phyloP scores from a whole-genome alignment of 2,113 vertebrate genomes.

The Rhizomys pruinosus region DNA sequence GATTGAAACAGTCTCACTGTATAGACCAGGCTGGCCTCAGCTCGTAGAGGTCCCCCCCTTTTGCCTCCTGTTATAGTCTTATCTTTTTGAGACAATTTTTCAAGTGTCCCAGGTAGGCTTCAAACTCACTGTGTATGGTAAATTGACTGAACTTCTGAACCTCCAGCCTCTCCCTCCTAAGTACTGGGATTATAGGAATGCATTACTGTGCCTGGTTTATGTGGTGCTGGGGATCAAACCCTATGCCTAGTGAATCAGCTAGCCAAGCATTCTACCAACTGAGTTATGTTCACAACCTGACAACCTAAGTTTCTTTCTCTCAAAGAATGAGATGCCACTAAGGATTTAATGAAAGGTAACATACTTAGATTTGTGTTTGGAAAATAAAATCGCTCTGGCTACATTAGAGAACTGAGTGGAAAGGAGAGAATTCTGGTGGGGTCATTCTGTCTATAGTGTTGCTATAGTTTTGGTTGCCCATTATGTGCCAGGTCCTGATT shows the following conservation, averaged over 20 bases:
- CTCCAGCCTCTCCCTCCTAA: no score
- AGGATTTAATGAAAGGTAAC: slow-evolving; percentile 27
- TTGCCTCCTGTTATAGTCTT: no score
- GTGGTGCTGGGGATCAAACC: not conserved
- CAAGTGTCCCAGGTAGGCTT: no score
- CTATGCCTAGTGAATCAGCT: not conserved
- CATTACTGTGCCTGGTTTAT: no score
- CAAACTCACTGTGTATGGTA: no score
- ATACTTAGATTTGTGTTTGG: slow-evolving; percentile 30
- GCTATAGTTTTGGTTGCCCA: slow-evolving; percentile 12
- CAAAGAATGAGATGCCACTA: not conserved
- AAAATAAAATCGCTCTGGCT: slow-evolving; percentile 25
- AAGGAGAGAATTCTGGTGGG: not conserved
- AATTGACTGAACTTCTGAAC: no score
- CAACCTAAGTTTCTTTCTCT: slow-evolving; percentile 5
- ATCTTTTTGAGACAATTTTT: no score
- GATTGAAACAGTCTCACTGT: no score
- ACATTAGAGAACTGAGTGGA: not conserved
- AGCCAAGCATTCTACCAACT: not conserved
- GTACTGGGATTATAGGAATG: no score
- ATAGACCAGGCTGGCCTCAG: no score
- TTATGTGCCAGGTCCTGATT: not conserved
- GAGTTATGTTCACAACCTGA: not conserved
- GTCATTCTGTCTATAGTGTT: slow-evolving; percentile 10
- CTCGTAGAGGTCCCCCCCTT: not conserved